Evolutionary conservation across 2,888 invertebrate species (phyloP), one percentile per base, ranked within the genome.

Genomic region (Priocnemis perturbator): DNA sequence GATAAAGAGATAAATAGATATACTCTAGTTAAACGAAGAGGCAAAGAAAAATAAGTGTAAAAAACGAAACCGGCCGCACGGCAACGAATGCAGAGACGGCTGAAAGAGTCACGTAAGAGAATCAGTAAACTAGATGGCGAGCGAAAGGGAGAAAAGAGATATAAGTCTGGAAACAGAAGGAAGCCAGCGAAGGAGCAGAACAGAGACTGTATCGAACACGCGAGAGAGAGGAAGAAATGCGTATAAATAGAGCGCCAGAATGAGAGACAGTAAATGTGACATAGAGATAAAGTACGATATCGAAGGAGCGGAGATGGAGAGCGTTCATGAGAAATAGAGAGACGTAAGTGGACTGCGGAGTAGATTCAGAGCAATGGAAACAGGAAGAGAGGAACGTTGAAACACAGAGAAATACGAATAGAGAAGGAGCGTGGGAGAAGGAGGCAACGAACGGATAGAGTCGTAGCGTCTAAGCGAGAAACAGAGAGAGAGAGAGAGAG

Each of bases 91-190:
- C 2, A 47, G 47, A 47, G 47, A 50, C n/a, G 15, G 50, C 1
- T 50, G 14, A 50, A 37, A 37, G 37, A 37, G 37, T 37, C 37
- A 37, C 37, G 37, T 37, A 37, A 37, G 37, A 37, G 17, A 50
- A 50, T 50, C n/a, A 50, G 50, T 4, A 50, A 19, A 17, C 50
- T 50, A 50, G 50, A 50, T 37, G 7, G 2, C 50, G 50, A 50
- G 50, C 50, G 50, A 50, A 11, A 9, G 37, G 14, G 14, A 37
- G 37, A 37, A 11, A 37, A 37, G 7, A 9, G 4, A 1, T 37
- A 37, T 11, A 11, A 37, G 37, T 5, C 37, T 5, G 14, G 4
- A 37, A 11, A 37, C 14, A 37, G 37, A 11, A 37, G 37, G 11
- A 11, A 37, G 37, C 37, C 1, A 37, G 11, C 26, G 26, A 4